These are phyloP conservation scores for Nemotelus nigrinus DNA, from an alignment of 2,888 invertebrate genomes.

Conservation along the genomic window DNA sequence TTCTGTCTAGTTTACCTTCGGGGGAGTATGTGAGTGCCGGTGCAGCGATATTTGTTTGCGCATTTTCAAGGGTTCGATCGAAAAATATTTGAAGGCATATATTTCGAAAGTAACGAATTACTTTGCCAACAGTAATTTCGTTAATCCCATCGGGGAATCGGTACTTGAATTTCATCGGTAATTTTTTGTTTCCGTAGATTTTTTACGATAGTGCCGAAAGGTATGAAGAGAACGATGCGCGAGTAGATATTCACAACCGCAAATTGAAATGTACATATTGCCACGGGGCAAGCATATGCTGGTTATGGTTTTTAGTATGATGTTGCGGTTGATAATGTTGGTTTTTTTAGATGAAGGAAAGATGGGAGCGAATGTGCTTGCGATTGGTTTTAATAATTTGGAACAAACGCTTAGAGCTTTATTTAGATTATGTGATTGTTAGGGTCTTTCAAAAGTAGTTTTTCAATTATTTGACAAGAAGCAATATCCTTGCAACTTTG, in stretches of 20 bases:
- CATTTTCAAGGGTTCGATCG: no score
- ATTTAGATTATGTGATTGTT: no score
- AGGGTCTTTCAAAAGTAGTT: no score
- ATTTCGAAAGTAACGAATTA: conserved; percentile 10
- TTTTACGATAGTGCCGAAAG: background rate
- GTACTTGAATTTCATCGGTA: conserved; percentile 10
- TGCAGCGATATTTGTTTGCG: no score
- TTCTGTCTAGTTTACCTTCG: no score
- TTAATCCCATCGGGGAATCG: conserved; percentile 28
- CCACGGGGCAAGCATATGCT: conserved; percentile 42
- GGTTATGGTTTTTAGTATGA: background rate
- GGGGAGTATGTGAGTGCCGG: no score
- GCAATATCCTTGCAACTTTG: no score
- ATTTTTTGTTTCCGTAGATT: conserved; percentile 16
- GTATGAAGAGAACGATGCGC: conserved; percentile 1
- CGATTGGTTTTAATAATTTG: no score
- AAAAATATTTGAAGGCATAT: background rate
- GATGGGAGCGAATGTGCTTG: no score
- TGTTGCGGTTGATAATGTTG: conserved; percentile 2
- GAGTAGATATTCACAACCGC: background rate
- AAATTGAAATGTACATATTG: conserved; percentile 39
- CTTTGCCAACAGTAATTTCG: conserved; percentile 32
- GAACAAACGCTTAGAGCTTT: no score
- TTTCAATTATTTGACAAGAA: no score
- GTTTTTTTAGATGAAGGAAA: no score